These are phyloP conservation scores for Acheta domesticus DNA, from an alignment of 2,888 invertebrate genomes.

Conservation along the genomic window DNA sequence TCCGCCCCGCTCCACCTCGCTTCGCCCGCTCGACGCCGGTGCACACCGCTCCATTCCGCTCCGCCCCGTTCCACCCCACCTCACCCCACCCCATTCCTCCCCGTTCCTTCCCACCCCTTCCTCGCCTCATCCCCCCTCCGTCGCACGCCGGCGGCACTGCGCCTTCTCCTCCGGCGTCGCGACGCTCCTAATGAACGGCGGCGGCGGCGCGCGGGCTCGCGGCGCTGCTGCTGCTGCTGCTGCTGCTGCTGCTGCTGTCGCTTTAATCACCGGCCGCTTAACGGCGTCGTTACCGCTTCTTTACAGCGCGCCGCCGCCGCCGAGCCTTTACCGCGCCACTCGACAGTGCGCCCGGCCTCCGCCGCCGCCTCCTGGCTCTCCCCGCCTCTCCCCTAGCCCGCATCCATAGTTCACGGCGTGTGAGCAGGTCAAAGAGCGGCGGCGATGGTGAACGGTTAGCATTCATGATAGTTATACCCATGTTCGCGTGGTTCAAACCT, in stretches of 20 bases:
- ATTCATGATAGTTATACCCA: too few species aligned
- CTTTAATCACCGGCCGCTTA: constrained; percentile 1
- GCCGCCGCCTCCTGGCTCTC: not conserved
- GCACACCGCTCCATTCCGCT: too few species aligned
- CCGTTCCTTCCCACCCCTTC: not conserved
- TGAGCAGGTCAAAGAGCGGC: too few species aligned
- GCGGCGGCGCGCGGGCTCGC: not conserved
- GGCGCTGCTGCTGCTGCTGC: not conserved
- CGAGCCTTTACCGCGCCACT: too few species aligned
- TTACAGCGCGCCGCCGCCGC: not conserved
- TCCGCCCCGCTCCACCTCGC: too few species aligned
- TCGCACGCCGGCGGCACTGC: not conserved
- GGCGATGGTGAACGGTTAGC: too few species aligned
- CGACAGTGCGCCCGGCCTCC: not conserved
- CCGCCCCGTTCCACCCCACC: too few species aligned
- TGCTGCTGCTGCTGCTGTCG: not conserved
- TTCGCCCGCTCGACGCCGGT: too few species aligned
- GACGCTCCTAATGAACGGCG: not conserved
- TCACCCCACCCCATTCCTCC: too few species aligned
- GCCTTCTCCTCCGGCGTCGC: not conserved
- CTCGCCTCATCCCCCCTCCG: not conserved
- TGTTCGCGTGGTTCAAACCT: too few species aligned
- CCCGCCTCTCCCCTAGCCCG: not conserved
- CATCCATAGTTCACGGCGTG: too few species aligned
- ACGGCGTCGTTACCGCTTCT: constrained; percentile 8